Evolutionary conservation across 2,113 vertebrate genomes (phyloP).

Genomic region (Carassius auratus): DNA sequence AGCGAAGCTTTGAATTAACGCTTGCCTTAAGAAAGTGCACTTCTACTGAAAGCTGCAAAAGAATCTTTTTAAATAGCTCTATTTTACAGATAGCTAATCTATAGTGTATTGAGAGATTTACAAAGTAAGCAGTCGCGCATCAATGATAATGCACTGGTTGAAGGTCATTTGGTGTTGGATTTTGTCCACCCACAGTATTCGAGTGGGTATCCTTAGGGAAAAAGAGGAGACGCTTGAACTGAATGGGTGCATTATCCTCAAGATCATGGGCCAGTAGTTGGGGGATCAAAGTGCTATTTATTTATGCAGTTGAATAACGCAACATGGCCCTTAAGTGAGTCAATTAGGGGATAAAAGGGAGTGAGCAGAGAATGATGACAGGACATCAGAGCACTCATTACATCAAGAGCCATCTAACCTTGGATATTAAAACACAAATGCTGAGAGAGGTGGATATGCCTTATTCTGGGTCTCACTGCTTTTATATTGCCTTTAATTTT

Average conservation of each 20-base stretch:
- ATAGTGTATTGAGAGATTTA: not conserved
- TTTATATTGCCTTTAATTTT: not conserved
- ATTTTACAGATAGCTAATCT: not conserved
- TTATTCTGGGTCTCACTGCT: not conserved
- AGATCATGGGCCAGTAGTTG: constrained; percentile 34
- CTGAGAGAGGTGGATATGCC: not conserved
- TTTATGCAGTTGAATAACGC: constrained; percentile 43
- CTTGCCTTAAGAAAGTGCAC: not conserved
- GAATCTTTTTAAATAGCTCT: not conserved
- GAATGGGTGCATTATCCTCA: constrained; percentile 44
- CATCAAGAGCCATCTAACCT: constrained; percentile 42
- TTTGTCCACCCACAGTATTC: constrained; percentile 28
- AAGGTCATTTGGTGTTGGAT: constrained; percentile 35
- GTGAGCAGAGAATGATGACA: constrained; percentile 55
- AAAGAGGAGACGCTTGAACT: constrained; percentile 25
- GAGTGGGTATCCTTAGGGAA: constrained; percentile 32
- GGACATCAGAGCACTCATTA: constrained; percentile 60
- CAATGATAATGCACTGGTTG: constrained; percentile 17
- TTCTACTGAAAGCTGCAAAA: not conserved
- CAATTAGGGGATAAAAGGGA: constrained; percentile 65
- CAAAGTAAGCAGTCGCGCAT: constrained; percentile 1
- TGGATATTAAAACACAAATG: constrained; percentile 3
- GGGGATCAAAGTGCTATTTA: constrained; percentile 53
- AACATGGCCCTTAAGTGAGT: constrained; percentile 53
- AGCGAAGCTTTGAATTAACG: not conserved